A percentile compares a stretch with the other conserved stretches of the same genome.
Evolutionary conservation across 2,797 vertebrate species (phyloP).

Genomic region (Gymnodraco acuticeps): DNA sequence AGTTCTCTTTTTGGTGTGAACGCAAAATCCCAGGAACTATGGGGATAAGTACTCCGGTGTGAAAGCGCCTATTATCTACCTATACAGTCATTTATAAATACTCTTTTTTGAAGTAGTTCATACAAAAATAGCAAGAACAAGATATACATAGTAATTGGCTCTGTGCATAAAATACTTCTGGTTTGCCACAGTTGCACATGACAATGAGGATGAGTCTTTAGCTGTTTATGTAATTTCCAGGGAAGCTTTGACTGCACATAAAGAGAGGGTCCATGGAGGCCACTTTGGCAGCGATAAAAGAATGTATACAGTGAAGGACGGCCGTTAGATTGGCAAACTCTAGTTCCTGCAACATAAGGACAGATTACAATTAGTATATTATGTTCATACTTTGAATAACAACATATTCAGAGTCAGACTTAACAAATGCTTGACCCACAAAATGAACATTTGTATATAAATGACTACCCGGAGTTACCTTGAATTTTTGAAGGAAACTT

Average conservation of each 20-base stretch:
- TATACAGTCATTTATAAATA: conserved; percentile 54
- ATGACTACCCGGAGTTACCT: too few species aligned
- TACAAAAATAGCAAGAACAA: conserved; percentile 90
- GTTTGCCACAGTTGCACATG: conserved; percentile 81
- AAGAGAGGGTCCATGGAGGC: conserved; percentile 94
- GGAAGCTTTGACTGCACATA: conserved; percentile 87
- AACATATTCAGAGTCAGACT: too few species aligned
- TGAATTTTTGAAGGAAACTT: too few species aligned
- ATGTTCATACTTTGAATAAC: neutral
- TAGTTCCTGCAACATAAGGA: conserved; percentile 86
- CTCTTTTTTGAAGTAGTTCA: conserved; percentile 64
- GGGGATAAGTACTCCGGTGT: too few species aligned
- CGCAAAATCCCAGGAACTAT: too few species aligned
- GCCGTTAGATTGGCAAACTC: conserved; percentile 93
- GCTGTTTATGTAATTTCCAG: conserved; percentile 88
- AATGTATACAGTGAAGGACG: conserved; percentile 94
- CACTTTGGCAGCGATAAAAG: conserved; percentile 96
- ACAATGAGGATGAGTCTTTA: conserved; percentile 66
- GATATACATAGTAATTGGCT: conserved; percentile 71
- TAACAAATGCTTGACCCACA: too few species aligned
- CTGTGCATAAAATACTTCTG: conserved; percentile 86
- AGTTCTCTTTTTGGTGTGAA: too few species aligned
- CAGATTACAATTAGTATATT: neutral
- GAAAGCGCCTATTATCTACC: conserved; percentile 10
- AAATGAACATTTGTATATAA: too few species aligned